phyloP scores from a whole-genome alignment of 2,113 vertebrate genomes.

The Arenaria interpres region DNA sequence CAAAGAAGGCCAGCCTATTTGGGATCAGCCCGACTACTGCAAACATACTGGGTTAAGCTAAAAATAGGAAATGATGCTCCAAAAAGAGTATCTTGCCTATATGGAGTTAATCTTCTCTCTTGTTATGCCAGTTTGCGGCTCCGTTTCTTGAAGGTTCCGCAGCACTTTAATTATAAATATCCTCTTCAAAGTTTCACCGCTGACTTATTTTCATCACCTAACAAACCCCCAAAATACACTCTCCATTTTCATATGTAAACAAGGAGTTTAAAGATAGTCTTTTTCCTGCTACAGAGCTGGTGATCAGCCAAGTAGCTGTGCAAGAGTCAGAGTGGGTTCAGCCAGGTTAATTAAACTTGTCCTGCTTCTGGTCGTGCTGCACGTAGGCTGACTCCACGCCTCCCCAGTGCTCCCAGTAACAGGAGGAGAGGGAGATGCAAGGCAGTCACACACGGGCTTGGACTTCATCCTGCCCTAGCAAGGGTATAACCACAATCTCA shows the following conservation, averaged over 20 bases:
- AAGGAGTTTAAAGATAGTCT: neutral
- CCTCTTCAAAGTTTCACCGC: neutral
- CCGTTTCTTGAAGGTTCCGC: neutral
- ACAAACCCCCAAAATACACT: neutral
- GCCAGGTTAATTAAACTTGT: neutral
- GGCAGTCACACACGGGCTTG: neutral
- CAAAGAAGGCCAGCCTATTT: neutral
- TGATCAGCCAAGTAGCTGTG: neutral
- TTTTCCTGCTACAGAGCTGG: neutral
- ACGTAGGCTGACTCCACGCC: neutral
- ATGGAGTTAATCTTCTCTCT: neutral
- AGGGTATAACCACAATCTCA: neutral
- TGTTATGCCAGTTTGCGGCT: neutral
- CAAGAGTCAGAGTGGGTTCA: neutral
- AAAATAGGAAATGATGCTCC: slow-evolving; percentile 7
- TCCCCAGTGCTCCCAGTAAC: neutral
- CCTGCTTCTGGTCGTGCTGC: neutral
- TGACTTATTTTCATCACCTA: neutral
- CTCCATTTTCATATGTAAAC: neutral
- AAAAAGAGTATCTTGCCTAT: neutral
- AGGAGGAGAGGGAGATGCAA: neutral
- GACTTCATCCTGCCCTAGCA: neutral
- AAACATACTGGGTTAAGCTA: neutral
- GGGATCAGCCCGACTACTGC: neutral
- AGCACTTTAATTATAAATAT: neutral